Percentiles rank a stretch among this genome's conserved stretches.
These are phyloP conservation scores for Eupithecia centaureata DNA, from an alignment of 2,888 invertebrate genomes.

Conservation along the genomic window DNA sequence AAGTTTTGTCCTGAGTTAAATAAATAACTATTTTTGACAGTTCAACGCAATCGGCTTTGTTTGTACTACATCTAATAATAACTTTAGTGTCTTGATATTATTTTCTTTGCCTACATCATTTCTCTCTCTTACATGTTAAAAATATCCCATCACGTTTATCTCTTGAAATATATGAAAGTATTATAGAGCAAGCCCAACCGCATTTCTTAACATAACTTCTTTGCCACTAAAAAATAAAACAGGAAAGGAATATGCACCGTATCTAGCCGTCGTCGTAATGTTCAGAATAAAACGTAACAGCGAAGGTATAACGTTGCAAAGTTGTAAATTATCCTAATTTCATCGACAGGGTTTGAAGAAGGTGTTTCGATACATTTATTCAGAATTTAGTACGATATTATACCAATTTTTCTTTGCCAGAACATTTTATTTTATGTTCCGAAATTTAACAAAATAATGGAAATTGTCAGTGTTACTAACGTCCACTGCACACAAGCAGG, in stretches of 20 bases:
- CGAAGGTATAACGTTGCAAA: slow-evolving; percentile 10
- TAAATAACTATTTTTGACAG: not conserved
- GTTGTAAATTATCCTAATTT: slow-evolving; percentile 43
- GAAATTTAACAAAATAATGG: not conserved
- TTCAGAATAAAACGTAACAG: not conserved
- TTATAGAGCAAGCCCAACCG: slow-evolving; percentile 35
- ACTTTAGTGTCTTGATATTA: not conserved
- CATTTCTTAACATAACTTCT: slow-evolving; percentile 13
- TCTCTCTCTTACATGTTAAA: slow-evolving; percentile 40
- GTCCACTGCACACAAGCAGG: no score
- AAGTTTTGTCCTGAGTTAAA: not conserved
- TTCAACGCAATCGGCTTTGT: not conserved
- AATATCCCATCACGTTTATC: slow-evolving; percentile 40
- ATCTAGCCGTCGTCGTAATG: slow-evolving; percentile 15
- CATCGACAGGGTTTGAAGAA: slow-evolving; percentile 50
- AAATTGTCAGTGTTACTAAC: not conserved
- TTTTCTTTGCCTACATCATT: slow-evolving; percentile 16
- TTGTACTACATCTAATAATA: not conserved
- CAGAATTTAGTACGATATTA: not conserved
- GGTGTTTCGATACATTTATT: slow-evolving; percentile 36
- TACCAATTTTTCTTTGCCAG: not conserved
- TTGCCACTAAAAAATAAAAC: not conserved
- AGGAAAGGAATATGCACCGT: slow-evolving; percentile 12
- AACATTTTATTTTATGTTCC: not conserved
- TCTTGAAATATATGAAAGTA: slow-evolving; percentile 35